Conservation (phyloP, 2,888 invertebrate species). For the Mystacides longicornis region DNA sequence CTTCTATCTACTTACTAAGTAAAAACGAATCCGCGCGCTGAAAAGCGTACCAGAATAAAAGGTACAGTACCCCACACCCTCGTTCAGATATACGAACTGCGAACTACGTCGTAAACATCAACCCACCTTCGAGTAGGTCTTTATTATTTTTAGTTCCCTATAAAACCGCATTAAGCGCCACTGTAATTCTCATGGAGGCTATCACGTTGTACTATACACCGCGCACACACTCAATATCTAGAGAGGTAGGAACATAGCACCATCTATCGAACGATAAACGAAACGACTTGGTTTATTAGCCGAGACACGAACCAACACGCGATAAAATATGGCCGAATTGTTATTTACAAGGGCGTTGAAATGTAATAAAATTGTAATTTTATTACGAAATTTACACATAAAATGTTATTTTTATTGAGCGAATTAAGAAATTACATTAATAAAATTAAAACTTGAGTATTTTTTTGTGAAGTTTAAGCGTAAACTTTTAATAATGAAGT, state of each 20-base stretch:
- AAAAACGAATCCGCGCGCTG: too few relatives aligned
- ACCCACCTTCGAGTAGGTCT: constrained; percentile 14
- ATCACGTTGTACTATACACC: constrained; percentile 26
- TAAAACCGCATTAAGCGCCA: constrained; percentile 23
- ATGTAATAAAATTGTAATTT: too few relatives aligned
- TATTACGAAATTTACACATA: too few relatives aligned
- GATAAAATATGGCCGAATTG: constrained; percentile 4
- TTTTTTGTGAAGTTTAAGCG: not conserved
- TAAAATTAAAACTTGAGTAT: too few relatives aligned
- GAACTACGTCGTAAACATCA: constrained; percentile 46
- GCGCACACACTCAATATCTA: not conserved
- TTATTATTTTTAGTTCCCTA: constrained; percentile 24
- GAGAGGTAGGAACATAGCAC: constrained; percentile 19
- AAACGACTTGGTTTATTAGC: constrained; percentile 22
- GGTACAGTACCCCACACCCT: too few relatives aligned
- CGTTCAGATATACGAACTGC: constrained; percentile 43
- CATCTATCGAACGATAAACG: constrained; percentile 24
- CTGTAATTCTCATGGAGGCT: constrained; percentile 18
- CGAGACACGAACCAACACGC: constrained; percentile 23
- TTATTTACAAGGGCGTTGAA: too few relatives aligned
- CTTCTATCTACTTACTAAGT: too few relatives aligned
- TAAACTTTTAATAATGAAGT: not conserved
- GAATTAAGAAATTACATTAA: too few relatives aligned
- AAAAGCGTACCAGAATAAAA: too few relatives aligned
- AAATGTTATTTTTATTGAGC: too few relatives aligned